Percentiles rank a stretch among this genome's conserved stretches.
phyloP scores from a whole-genome alignment of 2,888 invertebrate genomes.

The Hermaeophaga mercurialis region DNA sequence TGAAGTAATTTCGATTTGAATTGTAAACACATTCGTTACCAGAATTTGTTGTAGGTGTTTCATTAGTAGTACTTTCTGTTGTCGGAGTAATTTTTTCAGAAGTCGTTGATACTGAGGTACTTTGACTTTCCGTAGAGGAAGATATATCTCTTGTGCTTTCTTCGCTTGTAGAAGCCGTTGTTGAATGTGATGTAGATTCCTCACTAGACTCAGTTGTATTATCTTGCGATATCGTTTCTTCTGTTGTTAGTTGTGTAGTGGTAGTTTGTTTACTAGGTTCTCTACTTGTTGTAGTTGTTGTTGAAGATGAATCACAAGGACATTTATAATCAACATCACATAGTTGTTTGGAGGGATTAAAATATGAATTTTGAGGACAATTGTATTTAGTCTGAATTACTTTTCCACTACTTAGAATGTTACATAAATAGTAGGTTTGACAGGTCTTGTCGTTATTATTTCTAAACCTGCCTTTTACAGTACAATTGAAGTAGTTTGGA shows the following conservation, averaged over 20 bases:
- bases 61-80: too few species aligned
- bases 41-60: slow-evolving; percentile 1
- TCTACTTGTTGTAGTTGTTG: too few species aligned
- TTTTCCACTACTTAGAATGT: slow-evolving; percentile 31
- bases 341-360: slow-evolving; percentile 33
- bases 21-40: neutral
- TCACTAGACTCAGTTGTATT: neutral
- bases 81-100: too few species aligned
- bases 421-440: slow-evolving; percentile 41
- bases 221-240: neutral
- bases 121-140: too few species aligned
- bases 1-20: slow-evolving; percentile 25
- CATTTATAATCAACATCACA: slow-evolving; percentile 55
- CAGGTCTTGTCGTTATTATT: slow-evolving; percentile 52
- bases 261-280: too few species aligned
- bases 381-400: slow-evolving; percentile 47
- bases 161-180: too few species aligned
- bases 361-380: slow-evolving; percentile 39
- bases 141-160: too few species aligned
- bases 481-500: slow-evolving; percentile 33
- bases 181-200: neutral
- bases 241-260: neutral
- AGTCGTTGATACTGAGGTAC: too few species aligned
- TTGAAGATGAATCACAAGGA: slow-evolving; percentile 32
- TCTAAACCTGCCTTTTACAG: slow-evolving; percentile 56